Conservation (phyloP, 2,113 vertebrate genomes). For the Lucifuga dentata region DNA sequence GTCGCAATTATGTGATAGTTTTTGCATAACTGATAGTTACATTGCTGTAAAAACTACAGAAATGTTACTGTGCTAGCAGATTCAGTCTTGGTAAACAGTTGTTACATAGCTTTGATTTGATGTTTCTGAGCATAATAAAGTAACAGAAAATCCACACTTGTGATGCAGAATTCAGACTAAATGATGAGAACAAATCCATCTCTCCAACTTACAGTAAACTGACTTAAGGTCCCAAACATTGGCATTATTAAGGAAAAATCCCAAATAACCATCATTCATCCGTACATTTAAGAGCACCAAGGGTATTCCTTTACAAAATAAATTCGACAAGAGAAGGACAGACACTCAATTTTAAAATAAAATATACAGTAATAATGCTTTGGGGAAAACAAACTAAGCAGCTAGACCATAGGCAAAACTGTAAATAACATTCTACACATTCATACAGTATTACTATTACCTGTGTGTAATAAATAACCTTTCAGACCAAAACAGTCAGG, state of each 20-base stretch:
- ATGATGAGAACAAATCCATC: slow-evolving; percentile 4
- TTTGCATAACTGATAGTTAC: slow-evolving; percentile 45
- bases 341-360: slow-evolving; percentile 11
- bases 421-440: not conserved
- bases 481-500: not conserved
- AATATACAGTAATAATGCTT: not conserved
- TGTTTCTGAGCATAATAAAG: slow-evolving; percentile 30
- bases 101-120: slow-evolving; percentile 41
- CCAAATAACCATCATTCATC: slow-evolving; percentile 9
- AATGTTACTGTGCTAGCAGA: slow-evolving; percentile 36
- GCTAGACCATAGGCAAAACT: not conserved
- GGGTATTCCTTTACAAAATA: not conserved
- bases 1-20: slow-evolving; percentile 40
- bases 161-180: slow-evolving; percentile 42
- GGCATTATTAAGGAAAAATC: slow-evolving; percentile 6
- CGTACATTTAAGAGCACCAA: slow-evolving; percentile 39
- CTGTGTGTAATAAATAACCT: not conserved
- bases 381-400: not conserved
- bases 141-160: slow-evolving; percentile 20
- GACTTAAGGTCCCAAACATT: slow-evolving; percentile 9
- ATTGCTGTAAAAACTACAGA: slow-evolving; percentile 33
- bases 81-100: slow-evolving; percentile 43
- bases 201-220: slow-evolving; percentile 15
- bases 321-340: not conserved
- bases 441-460: not conserved